These are phyloP conservation scores for Notarius quadriscutis DNA, from an alignment of 2,113 vertebrate species.

Conservation along the genomic window DNA sequence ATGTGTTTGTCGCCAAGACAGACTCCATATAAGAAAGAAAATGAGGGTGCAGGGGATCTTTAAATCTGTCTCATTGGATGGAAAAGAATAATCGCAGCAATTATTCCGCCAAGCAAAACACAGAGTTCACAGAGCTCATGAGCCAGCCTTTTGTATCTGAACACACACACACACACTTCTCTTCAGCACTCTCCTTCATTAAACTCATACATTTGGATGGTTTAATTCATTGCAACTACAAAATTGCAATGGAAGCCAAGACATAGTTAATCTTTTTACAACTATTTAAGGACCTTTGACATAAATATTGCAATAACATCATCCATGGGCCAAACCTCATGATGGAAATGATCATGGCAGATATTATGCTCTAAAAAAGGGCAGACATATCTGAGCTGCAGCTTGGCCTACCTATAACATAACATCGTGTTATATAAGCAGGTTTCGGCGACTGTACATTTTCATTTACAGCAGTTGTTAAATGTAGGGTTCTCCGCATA, in stretches of 20 bases:
- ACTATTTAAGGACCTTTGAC: constrained; percentile 44
- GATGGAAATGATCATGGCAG: constrained; percentile 24
- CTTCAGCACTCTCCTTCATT: constrained; percentile 37
- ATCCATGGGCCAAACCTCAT: constrained; percentile 20
- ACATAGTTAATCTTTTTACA: constrained; percentile 45
- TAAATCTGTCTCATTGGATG: constrained; percentile 63
- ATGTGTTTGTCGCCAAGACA: constrained; percentile 40
- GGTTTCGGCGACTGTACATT: constrained; percentile 1
- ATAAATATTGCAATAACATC: constrained; percentile 38
- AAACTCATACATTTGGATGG: constrained; percentile 42
- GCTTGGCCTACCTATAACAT: constrained; percentile 8
- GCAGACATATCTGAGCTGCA: constrained; percentile 15
- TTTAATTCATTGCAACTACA: constrained; percentile 53
- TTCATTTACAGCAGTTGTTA: constrained; percentile 2
- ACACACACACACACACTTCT: constrained; percentile 19
- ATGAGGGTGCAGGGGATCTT: constrained; percentile 52
- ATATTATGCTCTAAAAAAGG: constrained; percentile 12
- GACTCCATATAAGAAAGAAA: constrained; percentile 61
- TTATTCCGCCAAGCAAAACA: constrained; percentile 54
- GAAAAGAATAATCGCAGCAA: constrained; percentile 64
- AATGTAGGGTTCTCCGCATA: background rate
- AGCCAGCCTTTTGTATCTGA: constrained; percentile 48
- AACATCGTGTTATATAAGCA: background rate
- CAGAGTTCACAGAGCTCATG: constrained; percentile 55
- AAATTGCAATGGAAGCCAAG: constrained; percentile 37